Evolutionary conservation across 2,113 vertebrate species (phyloP), one percentile per base, ranked within the genome.

Genomic region (Pteropus alecto): DNA sequence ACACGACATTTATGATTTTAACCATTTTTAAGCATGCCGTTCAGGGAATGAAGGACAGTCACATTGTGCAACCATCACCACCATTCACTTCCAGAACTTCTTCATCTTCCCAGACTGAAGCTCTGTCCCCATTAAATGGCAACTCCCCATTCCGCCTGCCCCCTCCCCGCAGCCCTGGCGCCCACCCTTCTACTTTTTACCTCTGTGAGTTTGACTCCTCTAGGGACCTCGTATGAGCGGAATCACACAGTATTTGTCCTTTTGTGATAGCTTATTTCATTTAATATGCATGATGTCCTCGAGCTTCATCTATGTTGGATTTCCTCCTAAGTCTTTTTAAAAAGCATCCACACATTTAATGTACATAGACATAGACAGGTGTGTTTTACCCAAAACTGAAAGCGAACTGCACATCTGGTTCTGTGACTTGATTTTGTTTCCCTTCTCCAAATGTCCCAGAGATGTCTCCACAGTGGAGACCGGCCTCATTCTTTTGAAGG

Each of bases 301-400:
- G 33, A 51, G 35, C n/a, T 63, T 38, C 35, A 2, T 16, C 21
- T 3, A 0, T 3, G 21, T 70, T 48, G 15, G 4, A 38, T 63
- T 73, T 77, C 61, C 61, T 89, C 51, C 67, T 33, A 48, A 35
- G 12, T 76, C 58, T 85, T 83, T 15, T 16, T 28, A 33, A 51
- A 81, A 74, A 51, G 28, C 22, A n/a, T 14, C 24, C 21, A 2
- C 26, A 19, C 2, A 0, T 2, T 2, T 15, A n/a, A 48, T 11
- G 14, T 6, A 2, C 15, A 7, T 7, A 2, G 2, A 24, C 16
- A 1, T 0, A 0, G 10, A 18, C 28, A 35, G 41, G 21, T 15
- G 76, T 22, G 21, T 13, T 76, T 87, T 63, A 33, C 51, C 43
- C 5, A 16, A n/a, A 30, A 33, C 43, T 18, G 46, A 51, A 46